phyloP scores from a whole-genome alignment of 2,113 vertebrate species.

The Actenoides hombroni region DNA sequence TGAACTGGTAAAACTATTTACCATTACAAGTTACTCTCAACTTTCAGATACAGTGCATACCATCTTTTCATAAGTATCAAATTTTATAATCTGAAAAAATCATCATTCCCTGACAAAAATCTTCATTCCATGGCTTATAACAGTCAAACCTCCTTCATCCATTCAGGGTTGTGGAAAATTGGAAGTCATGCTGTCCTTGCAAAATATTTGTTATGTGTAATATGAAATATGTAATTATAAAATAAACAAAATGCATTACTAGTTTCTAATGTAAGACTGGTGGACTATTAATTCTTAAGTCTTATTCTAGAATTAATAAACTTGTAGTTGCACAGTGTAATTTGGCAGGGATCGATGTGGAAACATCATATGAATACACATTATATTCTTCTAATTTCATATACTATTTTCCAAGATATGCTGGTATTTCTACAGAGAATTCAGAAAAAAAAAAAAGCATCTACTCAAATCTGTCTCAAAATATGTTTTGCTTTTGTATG shows the following conservation, averaged over 20 bases:
- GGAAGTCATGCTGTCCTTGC: neutral
- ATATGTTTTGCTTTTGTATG: neutral
- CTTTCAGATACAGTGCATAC: neutral
- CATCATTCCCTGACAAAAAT: neutral
- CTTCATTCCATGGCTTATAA: neutral
- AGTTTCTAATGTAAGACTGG: neutral
- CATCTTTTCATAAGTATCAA: neutral
- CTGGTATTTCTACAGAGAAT: neutral
- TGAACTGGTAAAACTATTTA: neutral
- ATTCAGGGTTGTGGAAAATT: neutral
- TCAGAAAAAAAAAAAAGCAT: neutral
- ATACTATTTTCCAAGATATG: neutral
- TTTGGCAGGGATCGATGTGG: neutral
- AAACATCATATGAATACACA: neutral
- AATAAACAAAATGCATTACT: neutral
- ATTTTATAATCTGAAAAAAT: neutral
- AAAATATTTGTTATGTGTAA: constrained; percentile 11
- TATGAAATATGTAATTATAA: neutral
- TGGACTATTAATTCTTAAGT: neutral
- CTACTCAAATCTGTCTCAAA: neutral
- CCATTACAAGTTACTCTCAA: neutral
- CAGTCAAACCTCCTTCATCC: neutral
- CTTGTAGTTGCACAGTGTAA: neutral
- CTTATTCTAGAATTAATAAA: constrained; percentile 31
- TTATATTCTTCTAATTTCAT: neutral